A percentile compares a stretch with the other conserved stretches of the same genome.
phyloP scores from a whole-genome alignment of 1,140 invertebrate genomes.

The Aricia agestis region DNA sequence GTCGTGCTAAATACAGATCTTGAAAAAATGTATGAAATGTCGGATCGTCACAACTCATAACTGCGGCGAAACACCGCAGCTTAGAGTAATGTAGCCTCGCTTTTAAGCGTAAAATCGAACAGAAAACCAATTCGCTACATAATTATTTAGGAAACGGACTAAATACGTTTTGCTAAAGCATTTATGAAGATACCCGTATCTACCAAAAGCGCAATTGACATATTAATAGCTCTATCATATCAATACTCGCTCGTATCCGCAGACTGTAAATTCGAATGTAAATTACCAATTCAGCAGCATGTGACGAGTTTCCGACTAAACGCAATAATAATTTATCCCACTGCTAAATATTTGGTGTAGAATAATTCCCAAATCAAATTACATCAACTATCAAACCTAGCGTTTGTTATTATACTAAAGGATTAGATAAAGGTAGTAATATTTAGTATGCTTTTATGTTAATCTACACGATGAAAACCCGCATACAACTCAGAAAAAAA shows the following conservation, averaged over 20 bases:
- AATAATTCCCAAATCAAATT: neutral
- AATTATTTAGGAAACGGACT: neutral
- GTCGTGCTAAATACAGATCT: too few relatives aligned
- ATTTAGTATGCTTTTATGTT: too few relatives aligned
- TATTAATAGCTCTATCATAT: constrained; percentile 20
- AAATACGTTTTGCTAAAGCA: neutral
- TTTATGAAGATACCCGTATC: neutral
- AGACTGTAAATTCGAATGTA: constrained; percentile 53
- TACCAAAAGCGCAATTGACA: constrained; percentile 17
- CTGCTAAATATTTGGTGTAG: constrained; percentile 38
- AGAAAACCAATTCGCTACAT: neutral
- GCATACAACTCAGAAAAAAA: too few relatives aligned
- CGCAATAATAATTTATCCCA: constrained; percentile 56
- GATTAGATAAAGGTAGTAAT: too few relatives aligned
- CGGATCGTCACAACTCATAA: too few relatives aligned
- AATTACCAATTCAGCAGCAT: constrained; percentile 56
- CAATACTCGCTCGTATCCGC: constrained; percentile 22
- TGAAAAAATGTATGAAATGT: too few relatives aligned
- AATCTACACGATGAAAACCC: too few relatives aligned
- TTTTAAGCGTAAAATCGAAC: too few relatives aligned
- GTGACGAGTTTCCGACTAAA: constrained; percentile 54
- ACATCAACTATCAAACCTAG: neutral
- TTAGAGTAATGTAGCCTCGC: too few relatives aligned
- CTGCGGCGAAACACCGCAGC: too few relatives aligned
- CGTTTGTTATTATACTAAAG: too few relatives aligned